Percentiles rank a stretch among this genome's conserved stretches.
Evolutionary conservation across 2,113 vertebrate species (phyloP).

Genomic region (Fukomys damarensis): DNA sequence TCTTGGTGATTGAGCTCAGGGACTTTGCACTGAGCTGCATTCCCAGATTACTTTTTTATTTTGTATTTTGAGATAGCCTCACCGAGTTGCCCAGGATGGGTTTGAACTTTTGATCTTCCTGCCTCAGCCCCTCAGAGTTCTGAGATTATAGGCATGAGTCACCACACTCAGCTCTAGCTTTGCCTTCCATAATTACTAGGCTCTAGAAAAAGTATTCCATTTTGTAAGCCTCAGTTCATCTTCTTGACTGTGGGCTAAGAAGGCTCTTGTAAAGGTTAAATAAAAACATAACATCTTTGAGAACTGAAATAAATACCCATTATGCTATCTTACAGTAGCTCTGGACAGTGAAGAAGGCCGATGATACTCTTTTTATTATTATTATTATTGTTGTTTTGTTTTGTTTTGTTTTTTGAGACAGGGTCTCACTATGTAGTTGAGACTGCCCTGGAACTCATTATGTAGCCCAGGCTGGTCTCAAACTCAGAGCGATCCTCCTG

Average conservation of each 20-base stretch:
- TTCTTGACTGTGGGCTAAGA: background rate
- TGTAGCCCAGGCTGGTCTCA: no score
- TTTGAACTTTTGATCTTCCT: background rate
- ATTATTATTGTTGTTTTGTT: no score
- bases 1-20: background rate
- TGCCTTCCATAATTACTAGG: background rate
- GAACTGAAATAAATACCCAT: background rate
- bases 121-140: background rate
- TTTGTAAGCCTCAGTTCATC: background rate
- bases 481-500: no score
- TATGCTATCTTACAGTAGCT: background rate
- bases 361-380: background rate
- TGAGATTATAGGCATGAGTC: background rate
- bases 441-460: no score
- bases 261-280: background rate
- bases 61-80: background rate
- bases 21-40: background rate
- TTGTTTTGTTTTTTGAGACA: no score
- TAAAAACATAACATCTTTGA: background rate
- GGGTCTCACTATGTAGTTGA: no score
- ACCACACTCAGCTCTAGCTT: background rate
- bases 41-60: background rate
- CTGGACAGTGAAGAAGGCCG: background rate
- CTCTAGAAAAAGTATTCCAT: background rate
- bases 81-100: background rate